phyloP scores from a whole-genome alignment of 2,888 invertebrate genomes.

The Dinocampus coccinellae region DNA sequence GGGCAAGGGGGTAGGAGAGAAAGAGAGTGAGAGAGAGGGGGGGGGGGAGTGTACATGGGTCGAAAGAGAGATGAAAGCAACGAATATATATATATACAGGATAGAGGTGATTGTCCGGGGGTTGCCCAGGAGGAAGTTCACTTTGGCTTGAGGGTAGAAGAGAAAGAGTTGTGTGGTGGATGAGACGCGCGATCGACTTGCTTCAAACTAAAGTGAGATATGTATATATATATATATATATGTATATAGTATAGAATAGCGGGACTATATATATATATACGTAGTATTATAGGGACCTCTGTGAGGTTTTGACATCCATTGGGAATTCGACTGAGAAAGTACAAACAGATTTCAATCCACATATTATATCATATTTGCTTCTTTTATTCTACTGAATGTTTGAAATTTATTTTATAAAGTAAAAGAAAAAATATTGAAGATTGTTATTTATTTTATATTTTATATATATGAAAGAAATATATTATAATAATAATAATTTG shows the following conservation, averaged over 20 bases:
- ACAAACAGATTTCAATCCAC: conserved; percentile 11
- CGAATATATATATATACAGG: conserved; percentile 28
- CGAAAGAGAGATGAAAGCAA: conserved; percentile 34
- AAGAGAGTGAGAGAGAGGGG: conserved; percentile 35
- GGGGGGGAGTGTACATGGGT: not conserved
- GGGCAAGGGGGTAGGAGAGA: no score
- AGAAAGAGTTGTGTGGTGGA: conserved; percentile 28
- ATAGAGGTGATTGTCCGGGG: conserved; percentile 38
- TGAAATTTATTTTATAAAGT: not conserved
- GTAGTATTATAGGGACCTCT: not conserved
- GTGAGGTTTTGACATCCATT: conserved; percentile 14
- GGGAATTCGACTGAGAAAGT: conserved; percentile 22
- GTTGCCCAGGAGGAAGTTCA: conserved; percentile 39
- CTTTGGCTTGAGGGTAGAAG: conserved; percentile 23
- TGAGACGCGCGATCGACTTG: conserved; percentile 23
- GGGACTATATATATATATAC: not conserved
- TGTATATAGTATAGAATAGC: not conserved
- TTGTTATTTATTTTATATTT: not conserved
- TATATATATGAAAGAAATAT: not conserved
- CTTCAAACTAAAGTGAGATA: conserved; percentile 8
- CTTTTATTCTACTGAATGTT: not conserved
- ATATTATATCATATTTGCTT: not conserved
- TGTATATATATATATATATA: not conserved
- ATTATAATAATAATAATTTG: not conserved
- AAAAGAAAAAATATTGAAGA: not conserved